Conservation (phyloP, 2,113 vertebrate genomes). For the Heterocephalus glaber region DNA sequence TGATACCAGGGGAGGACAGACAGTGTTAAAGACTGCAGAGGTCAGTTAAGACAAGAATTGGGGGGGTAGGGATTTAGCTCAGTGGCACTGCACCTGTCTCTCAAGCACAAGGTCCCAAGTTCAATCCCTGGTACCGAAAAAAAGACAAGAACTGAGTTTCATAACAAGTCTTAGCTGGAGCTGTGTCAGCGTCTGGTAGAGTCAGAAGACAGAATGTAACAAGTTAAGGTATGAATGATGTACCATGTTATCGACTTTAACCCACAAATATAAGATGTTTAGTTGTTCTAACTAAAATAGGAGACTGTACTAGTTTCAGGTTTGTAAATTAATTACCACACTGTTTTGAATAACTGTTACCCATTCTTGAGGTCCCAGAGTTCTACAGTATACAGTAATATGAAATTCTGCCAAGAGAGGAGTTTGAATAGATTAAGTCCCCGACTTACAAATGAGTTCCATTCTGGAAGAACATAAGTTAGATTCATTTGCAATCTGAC, state of each 20-base stretch:
- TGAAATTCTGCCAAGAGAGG: slow-evolving; percentile 23
- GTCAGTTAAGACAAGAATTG: not conserved
- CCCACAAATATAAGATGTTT: slow-evolving; percentile 46
- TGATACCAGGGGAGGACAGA: not conserved
- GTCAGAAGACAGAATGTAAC: not conserved
- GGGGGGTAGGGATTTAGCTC: not conserved
- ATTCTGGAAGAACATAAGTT: not conserved
- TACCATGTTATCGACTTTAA: not conserved
- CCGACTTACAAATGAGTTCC: not conserved
- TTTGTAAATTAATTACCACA: slow-evolving; percentile 25
- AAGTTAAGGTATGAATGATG: not conserved
- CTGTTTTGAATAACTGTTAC: slow-evolving; percentile 15
- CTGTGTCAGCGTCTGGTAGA: not conserved
- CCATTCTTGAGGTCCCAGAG: slow-evolving; percentile 19
- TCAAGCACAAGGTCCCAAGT: too few species aligned
- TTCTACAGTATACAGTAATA: not conserved
- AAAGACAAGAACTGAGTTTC: not conserved
- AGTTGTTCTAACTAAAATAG: slow-evolving; percentile 6
- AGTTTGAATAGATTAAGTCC: not conserved
- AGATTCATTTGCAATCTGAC: not conserved
- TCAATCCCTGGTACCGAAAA: too few species aligned
- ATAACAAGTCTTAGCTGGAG: not conserved
- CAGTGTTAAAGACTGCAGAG: not conserved
- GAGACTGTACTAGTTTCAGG: slow-evolving; percentile 14
- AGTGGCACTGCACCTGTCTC: too few species aligned